A percentile compares a stretch with the other conserved stretches of the same genome.
Evolutionary conservation across 2,888 invertebrate species (phyloP).

Genomic region (Macaria liturata): DNA sequence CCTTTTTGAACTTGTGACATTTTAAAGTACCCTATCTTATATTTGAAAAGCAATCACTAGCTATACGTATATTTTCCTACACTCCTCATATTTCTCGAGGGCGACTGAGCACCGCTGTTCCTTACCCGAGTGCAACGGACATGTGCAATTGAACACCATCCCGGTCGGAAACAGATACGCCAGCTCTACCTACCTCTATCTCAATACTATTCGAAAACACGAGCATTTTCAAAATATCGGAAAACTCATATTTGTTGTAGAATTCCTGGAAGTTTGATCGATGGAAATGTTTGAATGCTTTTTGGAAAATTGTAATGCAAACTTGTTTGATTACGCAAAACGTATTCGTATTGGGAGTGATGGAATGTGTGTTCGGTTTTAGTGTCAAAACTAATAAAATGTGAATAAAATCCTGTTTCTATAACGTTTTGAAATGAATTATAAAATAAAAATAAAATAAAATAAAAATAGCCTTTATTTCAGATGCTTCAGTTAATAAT

Average conservation of each 20-base stretch:
- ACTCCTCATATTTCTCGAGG: conserved; percentile 12
- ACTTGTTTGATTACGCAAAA: too few species aligned
- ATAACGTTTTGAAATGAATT: too few species aligned
- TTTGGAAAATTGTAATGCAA: neutral
- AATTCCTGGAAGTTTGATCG: conserved; percentile 4
- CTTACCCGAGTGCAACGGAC: conserved; percentile 46
- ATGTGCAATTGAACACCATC: conserved; percentile 73
- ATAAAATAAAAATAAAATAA: too few species aligned
- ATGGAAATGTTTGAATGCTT: neutral
- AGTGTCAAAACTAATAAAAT: too few species aligned
- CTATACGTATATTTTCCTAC: neutral
- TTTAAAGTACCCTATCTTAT: too few species aligned
- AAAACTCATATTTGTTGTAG: conserved; percentile 6
- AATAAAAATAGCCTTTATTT: too few species aligned
- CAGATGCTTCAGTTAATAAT: too few species aligned
- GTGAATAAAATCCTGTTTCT: too few species aligned
- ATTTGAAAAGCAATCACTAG: too few species aligned
- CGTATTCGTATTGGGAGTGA: too few species aligned
- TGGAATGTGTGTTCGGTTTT: too few species aligned
- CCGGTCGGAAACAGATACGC: conserved; percentile 75
- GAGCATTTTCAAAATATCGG: conserved; percentile 5
- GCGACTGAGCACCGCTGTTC: conserved; percentile 35
- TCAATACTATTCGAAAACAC: conserved; percentile 10
- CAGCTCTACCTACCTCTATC: conserved; percentile 3
- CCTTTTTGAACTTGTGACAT: too few species aligned